Conservation (phyloP, 2,797 vertebrate genomes). For the Lutra lutra region DNA sequence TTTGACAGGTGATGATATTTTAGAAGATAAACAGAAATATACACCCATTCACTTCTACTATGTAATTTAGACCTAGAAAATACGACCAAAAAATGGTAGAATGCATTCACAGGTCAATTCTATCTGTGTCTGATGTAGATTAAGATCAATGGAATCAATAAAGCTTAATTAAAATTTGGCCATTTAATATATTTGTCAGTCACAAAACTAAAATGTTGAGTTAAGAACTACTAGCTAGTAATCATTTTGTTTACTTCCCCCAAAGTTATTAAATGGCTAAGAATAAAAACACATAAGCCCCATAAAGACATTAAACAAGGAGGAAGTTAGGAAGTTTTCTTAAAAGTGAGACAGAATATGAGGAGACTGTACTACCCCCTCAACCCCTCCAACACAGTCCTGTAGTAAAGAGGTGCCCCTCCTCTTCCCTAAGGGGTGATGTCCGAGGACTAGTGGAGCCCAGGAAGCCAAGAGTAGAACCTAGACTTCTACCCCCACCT, state of each 20-base stretch:
- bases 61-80: constrained; percentile 54
- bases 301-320: neutral
- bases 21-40: constrained; percentile 63
- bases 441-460: no score
- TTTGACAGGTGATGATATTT: constrained; percentile 70
- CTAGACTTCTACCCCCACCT: no score
- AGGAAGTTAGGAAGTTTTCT: neutral
- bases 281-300: neutral
- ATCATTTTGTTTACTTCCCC: constrained; percentile 15
- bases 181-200: constrained; percentile 61
- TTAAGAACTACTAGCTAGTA: neutral
- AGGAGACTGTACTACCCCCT: no score
- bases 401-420: no score
- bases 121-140: neutral
- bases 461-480: no score
- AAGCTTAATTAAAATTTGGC: constrained; percentile 65
- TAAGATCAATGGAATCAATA: constrained; percentile 59
- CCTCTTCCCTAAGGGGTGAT: no score
- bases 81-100: neutral
- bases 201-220: constrained; percentile 7
- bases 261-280: neutral
- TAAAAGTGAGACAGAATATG: neutral
- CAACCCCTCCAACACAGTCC: no score
- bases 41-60: neutral
- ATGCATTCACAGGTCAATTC: neutral